These are phyloP conservation scores for Diadumene lineata DNA, from an alignment of 92 coral and sea anemone species.

Conservation along the genomic window DNA sequence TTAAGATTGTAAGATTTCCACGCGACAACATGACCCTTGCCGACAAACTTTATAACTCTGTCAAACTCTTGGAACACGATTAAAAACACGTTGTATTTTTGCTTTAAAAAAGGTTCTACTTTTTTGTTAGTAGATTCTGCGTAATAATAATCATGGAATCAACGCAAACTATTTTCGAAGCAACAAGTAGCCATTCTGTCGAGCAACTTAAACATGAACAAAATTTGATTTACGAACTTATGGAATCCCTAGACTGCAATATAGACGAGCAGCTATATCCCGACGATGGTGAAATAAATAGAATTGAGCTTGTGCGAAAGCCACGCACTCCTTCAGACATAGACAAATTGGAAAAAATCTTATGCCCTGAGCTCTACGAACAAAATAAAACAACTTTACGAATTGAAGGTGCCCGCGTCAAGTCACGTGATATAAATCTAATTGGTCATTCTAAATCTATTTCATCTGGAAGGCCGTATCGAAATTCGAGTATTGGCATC, in stretches of 20 bases:
- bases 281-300: not conserved
- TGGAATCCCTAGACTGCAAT: constrained; percentile 27
- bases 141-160: not conserved
- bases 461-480: too few relatives aligned
- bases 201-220: constrained; percentile 12
- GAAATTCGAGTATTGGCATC: too few relatives aligned
- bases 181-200: not conserved
- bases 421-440: constrained; percentile 5
- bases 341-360: not conserved
- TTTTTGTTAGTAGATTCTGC: too few relatives aligned
- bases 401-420: not conserved
- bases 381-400: not conserved
- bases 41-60: too few relatives aligned
- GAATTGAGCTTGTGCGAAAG: not conserved
- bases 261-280: too few relatives aligned
- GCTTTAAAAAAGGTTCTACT: too few relatives aligned
- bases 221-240: constrained; percentile 8
- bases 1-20: too few relatives aligned
- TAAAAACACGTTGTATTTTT: too few relatives aligned
- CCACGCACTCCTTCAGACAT: not conserved
- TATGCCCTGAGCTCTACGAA: too few relatives aligned
- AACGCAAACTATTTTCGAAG: not conserved
- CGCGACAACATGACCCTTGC: too few relatives aligned
- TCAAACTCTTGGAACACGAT: too few relatives aligned
- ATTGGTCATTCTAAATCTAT: too few relatives aligned